Evolutionary conservation across 2,888 invertebrate genomes (phyloP).

Genomic region (Macaria notata): DNA sequence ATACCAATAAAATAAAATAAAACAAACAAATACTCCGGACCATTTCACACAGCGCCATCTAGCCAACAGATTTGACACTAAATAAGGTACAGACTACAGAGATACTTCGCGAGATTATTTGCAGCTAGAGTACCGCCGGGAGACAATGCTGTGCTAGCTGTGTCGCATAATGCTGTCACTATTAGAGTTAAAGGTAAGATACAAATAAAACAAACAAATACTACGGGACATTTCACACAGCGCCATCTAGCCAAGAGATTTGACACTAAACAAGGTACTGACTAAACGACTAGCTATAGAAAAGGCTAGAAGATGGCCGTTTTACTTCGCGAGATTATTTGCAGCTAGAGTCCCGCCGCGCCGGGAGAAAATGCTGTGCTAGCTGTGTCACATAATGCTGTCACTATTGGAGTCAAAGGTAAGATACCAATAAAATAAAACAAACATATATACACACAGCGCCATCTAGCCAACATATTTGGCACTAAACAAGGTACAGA

Average conservation of each 20-base stretch:
- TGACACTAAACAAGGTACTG: no score
- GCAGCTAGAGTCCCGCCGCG: conserved; percentile 77
- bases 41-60: no score
- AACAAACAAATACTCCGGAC: no score
- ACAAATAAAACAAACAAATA: not conserved
- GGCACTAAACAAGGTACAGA: conserved; percentile 82
- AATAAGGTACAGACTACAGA: no score
- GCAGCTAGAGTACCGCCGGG: conserved; percentile 81
- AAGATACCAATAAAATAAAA: conserved; percentile 2
- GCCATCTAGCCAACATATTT: no score
- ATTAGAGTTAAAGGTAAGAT: conserved; percentile 68
- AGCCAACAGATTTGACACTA: no score
- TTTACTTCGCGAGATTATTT: conserved; percentile 96
- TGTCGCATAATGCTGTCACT: conserved; percentile 91
- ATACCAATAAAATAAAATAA: not conserved
- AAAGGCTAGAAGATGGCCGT: conserved; percentile 95
- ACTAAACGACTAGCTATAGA: conserved; percentile 94
- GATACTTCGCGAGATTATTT: conserved; percentile 97
- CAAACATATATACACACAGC: no score
- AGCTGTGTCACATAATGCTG: conserved; percentile 94
- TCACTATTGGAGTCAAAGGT: conserved; percentile 75
- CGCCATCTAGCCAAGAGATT: no score
- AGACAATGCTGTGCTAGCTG: conserved; percentile 92
- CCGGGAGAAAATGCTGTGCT: conserved; percentile 91
- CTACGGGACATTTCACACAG: no score